Conservation (phyloP, 2,113 vertebrate species). For the Deroptyus accipitrinus region DNA sequence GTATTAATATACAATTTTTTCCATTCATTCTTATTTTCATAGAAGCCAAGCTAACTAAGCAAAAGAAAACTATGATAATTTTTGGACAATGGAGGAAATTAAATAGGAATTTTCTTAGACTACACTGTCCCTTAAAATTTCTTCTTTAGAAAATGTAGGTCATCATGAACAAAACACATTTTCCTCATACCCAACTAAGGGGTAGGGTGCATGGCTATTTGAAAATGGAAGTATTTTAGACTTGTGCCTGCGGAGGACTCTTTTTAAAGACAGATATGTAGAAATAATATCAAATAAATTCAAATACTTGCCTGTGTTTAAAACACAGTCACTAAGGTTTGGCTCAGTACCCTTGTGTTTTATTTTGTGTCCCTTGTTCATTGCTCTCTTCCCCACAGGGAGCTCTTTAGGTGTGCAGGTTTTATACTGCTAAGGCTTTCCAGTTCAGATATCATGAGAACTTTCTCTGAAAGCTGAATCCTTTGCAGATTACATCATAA, state of each 20-base stretch:
- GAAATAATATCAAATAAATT: not conserved
- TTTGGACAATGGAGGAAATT: not conserved
- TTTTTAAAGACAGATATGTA: not conserved
- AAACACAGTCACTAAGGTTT: not conserved
- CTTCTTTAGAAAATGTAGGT: not conserved
- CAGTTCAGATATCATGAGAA: not conserved
- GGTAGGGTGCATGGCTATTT: not conserved
- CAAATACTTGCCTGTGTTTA: not conserved
- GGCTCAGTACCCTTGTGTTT: not conserved
- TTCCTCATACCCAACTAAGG: not conserved
- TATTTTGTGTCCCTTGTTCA: not conserved
- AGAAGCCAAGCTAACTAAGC: not conserved
- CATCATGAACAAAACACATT: not conserved
- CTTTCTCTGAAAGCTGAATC: not conserved
- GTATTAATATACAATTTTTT: not conserved
- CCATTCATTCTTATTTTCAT: not conserved
- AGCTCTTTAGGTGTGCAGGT: not conserved
- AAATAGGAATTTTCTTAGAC: not conserved
- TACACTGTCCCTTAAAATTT: not conserved
- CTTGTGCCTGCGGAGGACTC: not conserved
- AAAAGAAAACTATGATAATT: not conserved
- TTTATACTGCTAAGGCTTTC: not conserved
- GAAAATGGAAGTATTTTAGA: not conserved
- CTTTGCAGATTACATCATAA: not conserved
- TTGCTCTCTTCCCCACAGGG: not conserved